A percentile compares a stretch with the other conserved stretches of the same genome.
Evolutionary conservation across 2,797 vertebrate species (phyloP).

Genomic region (Anniella stebbinsi): DNA sequence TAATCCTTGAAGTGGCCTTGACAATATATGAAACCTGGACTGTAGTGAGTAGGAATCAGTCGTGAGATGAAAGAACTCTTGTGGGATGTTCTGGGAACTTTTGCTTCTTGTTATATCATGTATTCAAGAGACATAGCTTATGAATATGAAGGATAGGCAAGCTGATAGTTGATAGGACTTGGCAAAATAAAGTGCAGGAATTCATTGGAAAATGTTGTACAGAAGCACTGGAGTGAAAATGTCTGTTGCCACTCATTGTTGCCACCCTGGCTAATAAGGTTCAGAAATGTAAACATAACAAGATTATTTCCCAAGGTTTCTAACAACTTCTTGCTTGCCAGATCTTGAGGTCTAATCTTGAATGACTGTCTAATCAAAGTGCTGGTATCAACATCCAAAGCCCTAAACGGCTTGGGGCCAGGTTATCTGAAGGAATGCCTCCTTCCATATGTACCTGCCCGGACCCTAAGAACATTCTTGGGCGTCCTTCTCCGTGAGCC

Average conservation of each 20-base stretch:
- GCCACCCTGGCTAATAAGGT: neutral
- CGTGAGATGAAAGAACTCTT: neutral
- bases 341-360: neutral
- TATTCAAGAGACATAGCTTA: conserved; percentile 7
- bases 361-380: too few species aligned
- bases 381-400: too few species aligned
- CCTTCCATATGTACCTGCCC: too few species aligned
- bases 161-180: neutral
- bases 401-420: too few species aligned
- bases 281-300: neutral
- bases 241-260: neutral
- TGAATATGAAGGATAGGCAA: conserved; percentile 1
- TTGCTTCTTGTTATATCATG: neutral
- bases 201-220: neutral
- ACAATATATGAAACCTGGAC: neutral
- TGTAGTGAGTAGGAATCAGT: neutral
- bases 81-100: neutral
- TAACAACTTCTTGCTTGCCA: neutral
- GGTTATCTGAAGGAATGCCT: too few species aligned
- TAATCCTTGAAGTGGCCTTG: neutral
- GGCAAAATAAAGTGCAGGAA: neutral
- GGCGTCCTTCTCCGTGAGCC: too few species aligned
- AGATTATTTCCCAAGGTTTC: neutral
- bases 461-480: too few species aligned
- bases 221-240: neutral